These are phyloP conservation scores for Pseudomyrmex flavicornis DNA, from an alignment of 1,140 invertebrate species.

Conservation along the genomic window DNA sequence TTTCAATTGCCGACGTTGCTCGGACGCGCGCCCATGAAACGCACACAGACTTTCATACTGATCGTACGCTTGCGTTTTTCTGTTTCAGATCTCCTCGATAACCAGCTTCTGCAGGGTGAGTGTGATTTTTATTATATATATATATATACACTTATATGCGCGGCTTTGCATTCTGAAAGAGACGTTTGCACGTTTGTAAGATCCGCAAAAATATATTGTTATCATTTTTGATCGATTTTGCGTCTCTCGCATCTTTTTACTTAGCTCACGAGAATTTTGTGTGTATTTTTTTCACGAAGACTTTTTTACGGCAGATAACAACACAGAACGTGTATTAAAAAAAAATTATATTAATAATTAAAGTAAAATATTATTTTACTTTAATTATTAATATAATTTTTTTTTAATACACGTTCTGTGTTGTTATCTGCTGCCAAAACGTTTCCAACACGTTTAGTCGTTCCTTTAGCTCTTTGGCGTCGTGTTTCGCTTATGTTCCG, in stretches of 20 bases:
- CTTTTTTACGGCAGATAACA: neutral
- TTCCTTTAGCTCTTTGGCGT: neutral
- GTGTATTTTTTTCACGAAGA: no score
- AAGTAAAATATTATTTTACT: no score
- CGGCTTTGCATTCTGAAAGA: no score
- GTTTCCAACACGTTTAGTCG: slow-evolving; percentile 27
- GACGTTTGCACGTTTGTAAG: no score
- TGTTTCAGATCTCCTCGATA: slow-evolving; percentile 92
- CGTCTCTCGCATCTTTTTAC: no score
- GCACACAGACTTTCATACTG: slow-evolving; percentile 28
- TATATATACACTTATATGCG: neutral
- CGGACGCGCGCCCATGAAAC: slow-evolving; percentile 16
- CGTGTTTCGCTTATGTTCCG: slow-evolving; percentile 17
- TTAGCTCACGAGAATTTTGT: no score
- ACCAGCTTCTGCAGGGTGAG: slow-evolving; percentile 95
- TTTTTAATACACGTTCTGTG: neutral
- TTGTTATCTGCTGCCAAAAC: neutral
- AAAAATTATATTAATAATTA: no score
- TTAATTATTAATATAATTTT: no score
- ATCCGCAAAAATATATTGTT: neutral
- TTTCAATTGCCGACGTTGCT: slow-evolving; percentile 60
- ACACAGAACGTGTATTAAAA: neutral
- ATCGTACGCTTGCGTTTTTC: slow-evolving; percentile 77
- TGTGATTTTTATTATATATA: slow-evolving; percentile 69
- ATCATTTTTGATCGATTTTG: neutral